Evolutionary conservation across 1,140 invertebrate species (phyloP).

Genomic region (Cepaea nemoralis): DNA sequence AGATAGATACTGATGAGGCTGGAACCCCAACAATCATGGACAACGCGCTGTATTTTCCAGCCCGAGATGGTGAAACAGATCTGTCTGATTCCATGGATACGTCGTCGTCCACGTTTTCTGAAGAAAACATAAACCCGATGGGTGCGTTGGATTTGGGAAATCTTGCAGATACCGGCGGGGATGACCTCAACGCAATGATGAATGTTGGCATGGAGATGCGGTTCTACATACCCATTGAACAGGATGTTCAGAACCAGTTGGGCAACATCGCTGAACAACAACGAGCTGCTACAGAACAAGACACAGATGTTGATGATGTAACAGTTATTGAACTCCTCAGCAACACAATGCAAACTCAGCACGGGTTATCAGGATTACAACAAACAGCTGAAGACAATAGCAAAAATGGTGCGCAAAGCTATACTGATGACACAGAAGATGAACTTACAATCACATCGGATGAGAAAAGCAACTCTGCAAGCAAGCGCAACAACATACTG

Average conservation of each 20-base stretch:
- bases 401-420: not conserved
- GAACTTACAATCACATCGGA: constrained; percentile 21
- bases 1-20: not conserved
- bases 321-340: not conserved
- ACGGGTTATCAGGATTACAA: too few species aligned
- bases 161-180: too few species aligned
- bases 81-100: not conserved
- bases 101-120: not conserved
- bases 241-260: not conserved
- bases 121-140: constrained; percentile 5
- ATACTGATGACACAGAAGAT: not conserved
- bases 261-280: not conserved
- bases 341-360: not conserved
- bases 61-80: not conserved
- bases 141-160: not conserved
- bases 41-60: not conserved
- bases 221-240: not conserved
- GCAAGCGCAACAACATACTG: not conserved
- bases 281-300: not conserved
- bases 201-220: not conserved
- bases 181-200: not conserved
- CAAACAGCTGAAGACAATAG: not conserved
- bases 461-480: not conserved
- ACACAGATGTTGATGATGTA: not conserved
- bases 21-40: not conserved